Evolutionary conservation across 1,140 invertebrate species (phyloP).

Genomic region (Drosophila neocordata): DNA sequence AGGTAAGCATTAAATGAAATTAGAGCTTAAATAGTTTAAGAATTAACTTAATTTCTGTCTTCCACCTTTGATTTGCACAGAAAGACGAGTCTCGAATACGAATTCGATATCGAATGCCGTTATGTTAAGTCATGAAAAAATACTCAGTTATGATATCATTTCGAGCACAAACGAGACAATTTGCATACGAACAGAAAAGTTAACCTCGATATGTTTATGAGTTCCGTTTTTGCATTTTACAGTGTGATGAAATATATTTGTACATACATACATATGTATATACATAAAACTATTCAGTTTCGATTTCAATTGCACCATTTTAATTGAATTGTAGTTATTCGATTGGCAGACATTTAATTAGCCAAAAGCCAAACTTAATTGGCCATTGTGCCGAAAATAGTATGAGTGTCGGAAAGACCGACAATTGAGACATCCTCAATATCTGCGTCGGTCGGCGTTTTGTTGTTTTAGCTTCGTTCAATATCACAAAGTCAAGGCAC

Average conservation of each 20-base stretch:
- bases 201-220: conserved; percentile 25
- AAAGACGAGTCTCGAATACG: neutral
- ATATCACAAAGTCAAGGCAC: conserved; percentile 39
- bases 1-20: neutral
- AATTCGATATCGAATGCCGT: neutral
- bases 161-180: conserved; percentile 40
- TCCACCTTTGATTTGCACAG: neutral
- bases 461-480: conserved; percentile 24
- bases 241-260: conserved; percentile 13
- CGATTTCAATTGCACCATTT: conserved; percentile 11
- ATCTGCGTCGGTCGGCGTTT: neutral
- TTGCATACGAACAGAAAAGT: conserved; percentile 38
- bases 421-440: conserved; percentile 52
- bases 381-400: conserved; percentile 45
- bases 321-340: conserved; percentile 73
- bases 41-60: neutral
- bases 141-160: conserved; percentile 51
- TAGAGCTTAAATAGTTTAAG: neutral
- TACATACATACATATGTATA: too few species aligned
- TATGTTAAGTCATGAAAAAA: neutral
- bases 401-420: conserved; percentile 40
- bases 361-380: conserved; percentile 54
- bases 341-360: conserved; percentile 64
- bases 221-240: neutral
- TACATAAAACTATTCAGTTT: conserved; percentile 36